Base-by-base conservation (phyloP, 2,797 vertebrate genomes). In the Sebastes paucispinis region DNA sequence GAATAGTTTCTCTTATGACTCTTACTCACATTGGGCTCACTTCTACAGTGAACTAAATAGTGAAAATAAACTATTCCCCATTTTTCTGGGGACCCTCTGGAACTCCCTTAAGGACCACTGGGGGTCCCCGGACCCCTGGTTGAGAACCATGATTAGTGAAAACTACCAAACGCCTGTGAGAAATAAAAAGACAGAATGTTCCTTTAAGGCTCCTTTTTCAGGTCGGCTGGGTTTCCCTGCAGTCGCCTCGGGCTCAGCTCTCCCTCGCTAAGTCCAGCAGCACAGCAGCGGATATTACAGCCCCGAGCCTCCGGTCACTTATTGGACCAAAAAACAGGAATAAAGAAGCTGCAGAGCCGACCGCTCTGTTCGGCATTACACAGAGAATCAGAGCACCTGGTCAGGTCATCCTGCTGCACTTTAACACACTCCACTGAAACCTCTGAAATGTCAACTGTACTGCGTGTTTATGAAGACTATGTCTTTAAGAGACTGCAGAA, bases 211-310 rank as follows among this genome's bases (percentile, higher is more conserved):
- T 22, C 25, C 31, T 34, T 29, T 29, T 11, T 25, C 32, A 7
- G 69, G 32, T 70, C 54, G 68, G 32, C 31, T 2, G n/a, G 68
- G 22, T 70, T 54, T 55, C 54, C 52, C 65, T 59, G 77, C 81
- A 22, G 71, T 20, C 16, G 85, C 91, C 86, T 68, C 39, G 0
- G 91, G 94, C 91, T 78, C 86, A 68, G 84, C 73, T 87, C 80
- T 90, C 83, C 86, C 74, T 83, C 77, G 31, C 79, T 91, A 93
- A 94, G 88, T 90, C 82, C 69, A 50, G 80, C 85, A 95, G 81
- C 87, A 87, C 66, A 60, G 73, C 84, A 94, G 74, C 93, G 92
- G 94, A 95, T 95, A 95, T 95, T 93, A 93, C 79, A 89, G 88
- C 88, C 89, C 14, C 1, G 4, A 77, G 88, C 75, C 20, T 18